phyloP scores from a whole-genome alignment of 2,888 invertebrate genomes.

The Ormyrus thymus region DNA sequence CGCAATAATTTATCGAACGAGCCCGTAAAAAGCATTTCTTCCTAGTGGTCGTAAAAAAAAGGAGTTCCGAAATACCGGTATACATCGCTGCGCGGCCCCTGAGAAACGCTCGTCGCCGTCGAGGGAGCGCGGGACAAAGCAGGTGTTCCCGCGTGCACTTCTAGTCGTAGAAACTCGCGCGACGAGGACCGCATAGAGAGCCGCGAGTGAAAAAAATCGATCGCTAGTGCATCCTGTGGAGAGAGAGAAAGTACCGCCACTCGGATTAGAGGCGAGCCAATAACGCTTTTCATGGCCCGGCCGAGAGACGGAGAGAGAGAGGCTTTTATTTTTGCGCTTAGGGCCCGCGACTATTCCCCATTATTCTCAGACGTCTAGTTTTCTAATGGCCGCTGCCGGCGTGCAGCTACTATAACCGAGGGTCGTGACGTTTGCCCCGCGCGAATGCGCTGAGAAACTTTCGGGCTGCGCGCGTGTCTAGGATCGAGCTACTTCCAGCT shows the following conservation, averaged over 20 bases:
- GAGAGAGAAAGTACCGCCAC: conserved; percentile 28
- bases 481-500: no score
- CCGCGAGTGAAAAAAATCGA: conserved; percentile 51
- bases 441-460: conserved; percentile 2
- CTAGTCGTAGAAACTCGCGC: conserved; percentile 49
- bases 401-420: neutral
- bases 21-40: no score
- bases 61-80: conserved; percentile 41
- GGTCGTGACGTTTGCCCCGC: conserved; percentile 23
- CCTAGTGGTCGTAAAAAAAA: neutral
- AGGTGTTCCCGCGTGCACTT: conserved; percentile 63
- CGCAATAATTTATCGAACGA: no score
- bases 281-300: conserved; percentile 35
- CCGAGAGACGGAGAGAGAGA: neutral
- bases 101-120: conserved; percentile 29
- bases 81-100: conserved; percentile 30
- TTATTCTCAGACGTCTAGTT: conserved; percentile 54
- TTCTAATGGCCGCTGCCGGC: conserved; percentile 43
- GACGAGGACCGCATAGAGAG: conserved; percentile 50
- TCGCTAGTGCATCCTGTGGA: conserved; percentile 52
- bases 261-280: conserved; percentile 44
- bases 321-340: conserved; percentile 51
- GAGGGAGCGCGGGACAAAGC: conserved; percentile 44
- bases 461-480: neutral
- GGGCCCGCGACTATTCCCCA: conserved; percentile 39